Evolutionary conservation across 1,140 invertebrate species (phyloP), one percentile per base, ranked within the genome.

Genomic region (Tetraneura akinire): DNA sequence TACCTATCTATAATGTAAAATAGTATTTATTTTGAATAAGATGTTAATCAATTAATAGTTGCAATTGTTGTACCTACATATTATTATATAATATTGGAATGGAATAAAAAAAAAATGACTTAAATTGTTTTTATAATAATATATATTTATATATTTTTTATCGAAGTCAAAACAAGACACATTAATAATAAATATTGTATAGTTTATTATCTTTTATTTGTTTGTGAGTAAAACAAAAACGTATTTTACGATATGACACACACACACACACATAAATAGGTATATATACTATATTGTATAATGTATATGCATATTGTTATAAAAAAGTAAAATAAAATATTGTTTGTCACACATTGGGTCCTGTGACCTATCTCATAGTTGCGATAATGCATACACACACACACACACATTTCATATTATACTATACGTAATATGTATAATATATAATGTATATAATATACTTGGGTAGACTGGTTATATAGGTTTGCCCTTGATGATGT

Each of bases 401-500:
- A 51, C 64, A 45, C 23, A 57, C 29, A 26, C 32, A 74, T 57
- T 73, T 73, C 29, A 73, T 53, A 37, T 51, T n/a, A n/a, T n/a
- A n/a, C n/a, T n/a, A 23, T 23, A 26, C 23, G 21, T 26, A 37
- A 18, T 51, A 42, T 73, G n/a, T 53, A 55, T 73, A 73, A n/a
- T 55, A 29, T 21, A 14, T 16, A 21, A n/a, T 26, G 9, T 23
- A 3, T 49, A 18, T 49, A 29, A 51, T n/a, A 26, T 29, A 29
- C 45, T 71, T 71, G 68, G 23, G 55, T 51, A 78, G 55, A 78
- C 74, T 78, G 74, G 55, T 62, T 78, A 47, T 78, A 78, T 57
- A 78, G 74, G 74, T 78, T 78, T 78, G 74, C 74, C 74, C 74
- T 78, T 78, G 74, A 78, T 78, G 74, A 78, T 78, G 74, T 78